Evolutionary conservation across 2,888 invertebrate species (phyloP).

Genomic region (Pachliopta kotzebuea): DNA sequence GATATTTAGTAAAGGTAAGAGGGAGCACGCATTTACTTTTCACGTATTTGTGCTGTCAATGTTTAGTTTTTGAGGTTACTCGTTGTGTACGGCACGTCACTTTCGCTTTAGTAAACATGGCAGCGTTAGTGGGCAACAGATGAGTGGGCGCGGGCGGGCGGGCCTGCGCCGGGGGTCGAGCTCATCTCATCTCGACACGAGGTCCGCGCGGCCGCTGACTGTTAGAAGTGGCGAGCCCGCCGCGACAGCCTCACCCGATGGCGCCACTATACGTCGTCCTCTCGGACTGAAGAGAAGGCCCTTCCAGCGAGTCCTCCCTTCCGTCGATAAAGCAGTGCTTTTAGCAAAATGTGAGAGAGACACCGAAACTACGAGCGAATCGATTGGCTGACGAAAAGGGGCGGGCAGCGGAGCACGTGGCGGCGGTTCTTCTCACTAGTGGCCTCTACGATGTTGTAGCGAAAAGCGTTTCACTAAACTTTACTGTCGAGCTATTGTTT

Average conservation of each 20-base stretch:
- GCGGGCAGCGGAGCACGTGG: constrained; percentile 74
- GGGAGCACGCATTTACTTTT: constrained; percentile 43
- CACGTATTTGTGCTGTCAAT: constrained; percentile 49
- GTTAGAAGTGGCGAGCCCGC: constrained; percentile 50
- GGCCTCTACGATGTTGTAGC: constrained; percentile 53
- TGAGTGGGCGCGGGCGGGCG: constrained; percentile 74
- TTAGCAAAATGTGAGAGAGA: constrained; percentile 52
- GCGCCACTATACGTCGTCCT: constrained; percentile 56
- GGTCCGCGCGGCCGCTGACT: constrained; percentile 45
- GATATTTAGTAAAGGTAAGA: constrained; percentile 44
- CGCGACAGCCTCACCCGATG: constrained; percentile 42
- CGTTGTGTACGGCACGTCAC: constrained; percentile 75
- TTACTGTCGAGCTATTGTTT: constrained; percentile 44
- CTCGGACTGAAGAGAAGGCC: constrained; percentile 45
- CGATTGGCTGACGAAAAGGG: constrained; percentile 73
- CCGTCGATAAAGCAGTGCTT: constrained; percentile 66
- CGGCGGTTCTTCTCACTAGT: constrained; percentile 51
- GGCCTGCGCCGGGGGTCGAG: constrained; percentile 66
- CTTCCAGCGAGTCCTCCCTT: constrained; percentile 47
- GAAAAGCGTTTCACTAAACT: constrained; percentile 50
- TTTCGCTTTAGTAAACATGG: constrained; percentile 76
- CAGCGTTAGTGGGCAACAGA: constrained; percentile 73
- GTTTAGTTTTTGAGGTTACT: constrained; percentile 71
- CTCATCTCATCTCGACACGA: constrained; percentile 67
- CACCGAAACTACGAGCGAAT: constrained; percentile 55